A percentile compares a stretch with the other conserved stretches of the same genome.
phyloP scores from a whole-genome alignment of 2,888 invertebrate species.

The Aquatica leii region DNA sequence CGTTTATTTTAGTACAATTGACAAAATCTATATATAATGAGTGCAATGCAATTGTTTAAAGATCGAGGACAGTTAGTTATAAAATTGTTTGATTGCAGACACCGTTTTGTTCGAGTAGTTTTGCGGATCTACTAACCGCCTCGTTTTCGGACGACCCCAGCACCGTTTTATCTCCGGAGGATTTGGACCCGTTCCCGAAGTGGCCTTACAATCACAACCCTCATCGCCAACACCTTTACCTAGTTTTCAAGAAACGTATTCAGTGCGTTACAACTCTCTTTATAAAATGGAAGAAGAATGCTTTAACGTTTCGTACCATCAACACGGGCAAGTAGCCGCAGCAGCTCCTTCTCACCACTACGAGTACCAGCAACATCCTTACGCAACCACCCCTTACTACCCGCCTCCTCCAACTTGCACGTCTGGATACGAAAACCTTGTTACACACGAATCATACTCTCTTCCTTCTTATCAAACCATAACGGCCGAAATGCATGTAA shows the following conservation, averaged over 20 bases:
- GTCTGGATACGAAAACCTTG: constrained; percentile 62
- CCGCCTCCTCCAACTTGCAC: constrained; percentile 67
- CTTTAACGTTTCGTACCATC: constrained; percentile 70
- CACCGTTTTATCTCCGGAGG: constrained; percentile 70
- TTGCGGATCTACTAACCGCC: constrained; percentile 79
- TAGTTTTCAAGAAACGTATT: constrained; percentile 90
- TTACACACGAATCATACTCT: constrained; percentile 73
- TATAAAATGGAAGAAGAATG: constrained; percentile 90
- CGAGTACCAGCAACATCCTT: constrained; percentile 68
- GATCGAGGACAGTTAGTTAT: constrained; percentile 40
- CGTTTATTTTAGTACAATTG: constrained; percentile 44
- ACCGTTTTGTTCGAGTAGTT: constrained; percentile 79
- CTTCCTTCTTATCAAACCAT: constrained; percentile 73
- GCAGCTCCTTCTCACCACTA: constrained; percentile 66
- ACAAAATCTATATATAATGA: constrained; percentile 42
- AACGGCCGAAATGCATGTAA: constrained; percentile 72
- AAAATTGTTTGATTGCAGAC: constrained; percentile 67
- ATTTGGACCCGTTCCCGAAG: constrained; percentile 78
- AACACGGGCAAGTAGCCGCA: constrained; percentile 65
- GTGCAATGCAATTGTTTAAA: constrained; percentile 39
- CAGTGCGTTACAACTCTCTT: constrained; percentile 73
- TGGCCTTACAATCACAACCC: constrained; percentile 60
- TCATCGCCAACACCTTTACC: constrained; percentile 70
- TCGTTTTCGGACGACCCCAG: constrained; percentile 78
- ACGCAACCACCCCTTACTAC: constrained; percentile 67